Base-by-base conservation (phyloP, 2,113 vertebrate species). In the Nerophis ophidion region DNA sequence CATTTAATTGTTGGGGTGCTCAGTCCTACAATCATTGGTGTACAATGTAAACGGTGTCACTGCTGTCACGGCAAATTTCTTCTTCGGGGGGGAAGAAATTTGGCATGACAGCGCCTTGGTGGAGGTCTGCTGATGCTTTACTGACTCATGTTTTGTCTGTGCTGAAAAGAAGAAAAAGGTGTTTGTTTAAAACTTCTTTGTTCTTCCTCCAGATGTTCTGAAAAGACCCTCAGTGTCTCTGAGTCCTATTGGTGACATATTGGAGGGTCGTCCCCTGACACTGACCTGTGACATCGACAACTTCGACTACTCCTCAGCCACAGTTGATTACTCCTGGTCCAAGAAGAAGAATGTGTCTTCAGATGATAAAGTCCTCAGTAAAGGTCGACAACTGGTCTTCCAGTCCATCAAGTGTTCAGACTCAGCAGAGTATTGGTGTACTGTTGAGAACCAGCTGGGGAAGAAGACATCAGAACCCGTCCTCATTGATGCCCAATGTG, bases 401-500 rank as follows among this genome's bases (percentile, higher is more conserved):
- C 33, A 0, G 0, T 42, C 57, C 42, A 64, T 72, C 60, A 33
- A 48, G 15, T 1, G 44, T 16, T 61, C 75, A 13, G 55, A 44
- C 40, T 57, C 40, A 7, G 53, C 9, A 16, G 10, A 40, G 6
- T 56, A 56, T 56, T 56, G 16, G 16, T 56, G 53, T 56, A 42
- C n/a, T 11, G 53, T 10, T 9, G 36, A 6, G n/a, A 42, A 56
- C 16, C 15, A 42, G 36, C 36, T 56, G 36, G 53, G 53, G 53
- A 38, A 17, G n/a, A 56, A 11, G n/a, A 40, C 0, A 10, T 56
- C 53, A 2, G 5, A 40, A 42, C 2, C 9, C 8, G 6, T 56
- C 54, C 15, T 3, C 4, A 2, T 81, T n/a, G 0, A 70, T 62
- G 78, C 77, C 16, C 61, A 59, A 52, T 67, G 78, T 81, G 26